Percentiles rank a stretch among this genome's conserved stretches.
These are phyloP conservation scores for Drosophila rhopaloa DNA, from an alignment of 1,140 invertebrate genomes.

Conservation along the genomic window DNA sequence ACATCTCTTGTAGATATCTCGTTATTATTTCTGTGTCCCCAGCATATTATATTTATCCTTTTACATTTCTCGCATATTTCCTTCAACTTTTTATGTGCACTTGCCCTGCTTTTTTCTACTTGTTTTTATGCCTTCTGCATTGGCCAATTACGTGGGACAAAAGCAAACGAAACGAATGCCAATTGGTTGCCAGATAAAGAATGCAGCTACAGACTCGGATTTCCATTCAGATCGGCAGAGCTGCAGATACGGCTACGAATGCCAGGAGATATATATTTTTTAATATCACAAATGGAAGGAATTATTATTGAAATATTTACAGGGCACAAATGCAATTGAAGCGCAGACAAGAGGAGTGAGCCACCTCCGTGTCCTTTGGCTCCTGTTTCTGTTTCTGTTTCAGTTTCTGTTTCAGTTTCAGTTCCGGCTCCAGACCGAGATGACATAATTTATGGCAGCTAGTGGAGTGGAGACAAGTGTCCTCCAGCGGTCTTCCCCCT, in stretches of 20 bases:
- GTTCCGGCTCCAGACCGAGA: constrained; percentile 22
- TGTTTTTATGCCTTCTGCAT: constrained; percentile 22
- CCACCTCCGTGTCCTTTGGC: constrained; percentile 8
- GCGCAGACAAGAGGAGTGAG: neutral
- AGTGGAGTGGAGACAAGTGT: constrained; percentile 35
- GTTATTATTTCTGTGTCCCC: neutral
- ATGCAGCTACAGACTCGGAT: constrained; percentile 25
- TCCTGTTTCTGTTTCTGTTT: neutral
- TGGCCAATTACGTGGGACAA: constrained; percentile 53
- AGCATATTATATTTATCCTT: neutral
- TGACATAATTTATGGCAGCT: constrained; percentile 66
- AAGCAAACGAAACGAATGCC: constrained; percentile 54
- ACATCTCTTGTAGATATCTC: too few relatives aligned
- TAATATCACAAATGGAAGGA: constrained; percentile 50
- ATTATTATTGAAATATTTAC: constrained; percentile 65
- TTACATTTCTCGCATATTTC: neutral
- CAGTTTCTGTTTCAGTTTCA: neutral
- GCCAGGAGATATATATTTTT: constrained; percentile 42
- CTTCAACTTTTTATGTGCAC: neutral
- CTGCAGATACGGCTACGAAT: constrained; percentile 9
- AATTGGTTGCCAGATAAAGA: constrained; percentile 48
- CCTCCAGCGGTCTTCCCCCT: constrained; percentile 53
- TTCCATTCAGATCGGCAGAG: constrained; percentile 3
- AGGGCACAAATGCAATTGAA: constrained; percentile 49
- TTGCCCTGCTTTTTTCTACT: neutral